Evolutionary conservation across 2,797 vertebrate genomes (phyloP), one percentile per base, ranked within the genome.

Genomic region (Naso thynnoides): DNA sequence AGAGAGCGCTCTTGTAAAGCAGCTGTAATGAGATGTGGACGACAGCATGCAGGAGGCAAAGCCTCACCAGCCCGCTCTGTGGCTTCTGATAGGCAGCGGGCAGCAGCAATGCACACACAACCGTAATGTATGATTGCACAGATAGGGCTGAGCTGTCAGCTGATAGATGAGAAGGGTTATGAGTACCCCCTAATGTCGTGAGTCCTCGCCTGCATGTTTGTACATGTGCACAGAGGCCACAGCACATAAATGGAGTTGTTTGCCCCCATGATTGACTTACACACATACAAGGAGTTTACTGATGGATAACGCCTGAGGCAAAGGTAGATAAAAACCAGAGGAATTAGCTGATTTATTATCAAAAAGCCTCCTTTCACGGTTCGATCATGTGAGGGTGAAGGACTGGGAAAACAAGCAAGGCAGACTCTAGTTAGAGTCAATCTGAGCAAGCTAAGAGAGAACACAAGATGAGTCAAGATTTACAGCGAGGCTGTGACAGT

Each of bases 151-250:
- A 54, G 65, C 65, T 84, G 61, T 74, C 82, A 54, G 73, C 8
- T 83, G 78, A 85, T 65, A 86, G 70, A 92, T 86, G 74, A 85
- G 62, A 79, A 68, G 62, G 55, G 68, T 76, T 70, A 61, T 72
- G 59, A 68, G 69, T 59, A 48, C 57, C 54, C 58, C 47, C 21
- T 45, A 48, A 58, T 78, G 70, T 21, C 45, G 71, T 64, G 49
- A 52, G 62, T 59, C 6, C 21, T 44, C 59, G 67, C 19, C 53
- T 64, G 71, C 62, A 26, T 24, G 66, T 75, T 44, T 29, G 19
- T 68, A 73, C 23, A 10, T 54, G 64, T 59, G 59, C 66, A 66
- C 61, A 45, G 67, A 59, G 39, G 39, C 62, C 49, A 21, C 6
- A 23, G 60, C 27, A 66, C 53, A 82, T 76, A 78, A 83, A 86